Evolutionary conservation across 2,888 invertebrate species (phyloP).

Genomic region (Venusia cambrica): DNA sequence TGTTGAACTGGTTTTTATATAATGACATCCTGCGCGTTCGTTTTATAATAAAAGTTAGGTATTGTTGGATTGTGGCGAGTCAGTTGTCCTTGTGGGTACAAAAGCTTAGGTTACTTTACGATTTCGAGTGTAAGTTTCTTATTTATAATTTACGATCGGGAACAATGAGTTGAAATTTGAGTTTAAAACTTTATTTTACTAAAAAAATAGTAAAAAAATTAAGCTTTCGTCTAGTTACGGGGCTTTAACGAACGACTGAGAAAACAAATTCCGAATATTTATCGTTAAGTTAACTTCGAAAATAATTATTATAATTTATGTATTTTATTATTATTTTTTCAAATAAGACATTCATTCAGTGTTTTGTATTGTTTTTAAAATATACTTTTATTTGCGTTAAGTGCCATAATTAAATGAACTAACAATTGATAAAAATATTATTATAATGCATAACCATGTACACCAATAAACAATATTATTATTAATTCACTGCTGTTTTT

Average conservation of each 20-base stretch:
- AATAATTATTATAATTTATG: slow-evolving; percentile 26
- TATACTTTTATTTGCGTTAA: slow-evolving; percentile 70
- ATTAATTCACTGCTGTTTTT: slow-evolving; percentile 55
- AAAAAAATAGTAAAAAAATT: slow-evolving; percentile 55
- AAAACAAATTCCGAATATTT: slow-evolving; percentile 68
- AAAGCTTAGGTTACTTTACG: slow-evolving; percentile 68
- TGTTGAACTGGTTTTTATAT: slow-evolving; percentile 68
- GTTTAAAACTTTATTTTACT: slow-evolving; percentile 71
- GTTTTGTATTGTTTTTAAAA: slow-evolving; percentile 62
- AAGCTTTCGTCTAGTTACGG: slow-evolving; percentile 64
- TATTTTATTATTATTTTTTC: slow-evolving; percentile 33
- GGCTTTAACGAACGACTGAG: slow-evolving; percentile 79
- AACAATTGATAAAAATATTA: slow-evolving; percentile 76
- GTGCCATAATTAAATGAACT: slow-evolving; percentile 81
- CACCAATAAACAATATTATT: slow-evolving; percentile 74
- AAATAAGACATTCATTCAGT: slow-evolving; percentile 64
- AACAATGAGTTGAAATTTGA: slow-evolving; percentile 71
- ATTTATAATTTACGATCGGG: slow-evolving; percentile 75
- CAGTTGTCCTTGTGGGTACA: slow-evolving; percentile 76
- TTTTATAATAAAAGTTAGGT: too few relatives aligned
- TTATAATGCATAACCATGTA: slow-evolving; percentile 80
- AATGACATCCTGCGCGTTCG: slow-evolving; percentile 76
- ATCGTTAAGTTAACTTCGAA: slow-evolving; percentile 37
- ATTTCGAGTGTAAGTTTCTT: slow-evolving; percentile 55
- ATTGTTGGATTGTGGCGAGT: slow-evolving; percentile 58